These are phyloP conservation scores for Falco biarmicus DNA, from an alignment of 2,797 vertebrate genomes.

Conservation along the genomic window DNA sequence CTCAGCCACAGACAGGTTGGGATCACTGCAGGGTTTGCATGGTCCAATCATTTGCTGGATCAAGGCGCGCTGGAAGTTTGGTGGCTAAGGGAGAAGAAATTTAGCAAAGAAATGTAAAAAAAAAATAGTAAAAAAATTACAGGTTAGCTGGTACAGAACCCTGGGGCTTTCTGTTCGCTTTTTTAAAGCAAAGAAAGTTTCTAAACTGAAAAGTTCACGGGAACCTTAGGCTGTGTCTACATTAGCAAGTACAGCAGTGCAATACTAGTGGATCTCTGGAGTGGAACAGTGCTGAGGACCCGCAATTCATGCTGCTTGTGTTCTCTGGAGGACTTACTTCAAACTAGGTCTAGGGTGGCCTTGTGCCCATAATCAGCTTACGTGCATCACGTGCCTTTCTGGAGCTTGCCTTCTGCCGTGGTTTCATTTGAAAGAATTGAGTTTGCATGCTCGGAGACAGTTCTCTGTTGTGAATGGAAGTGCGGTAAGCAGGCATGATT, in stretches of 20 bases:
- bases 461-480: neutral
- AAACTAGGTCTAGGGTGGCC: neutral
- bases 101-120: constrained; percentile 11
- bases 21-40: constrained; percentile 96
- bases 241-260: neutral
- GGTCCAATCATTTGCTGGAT: constrained; percentile 96
- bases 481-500: rapidly evolving
- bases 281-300: neutral
- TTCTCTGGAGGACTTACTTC: neutral
- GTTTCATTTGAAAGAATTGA: neutral
- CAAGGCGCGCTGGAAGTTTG: constrained; percentile 96
- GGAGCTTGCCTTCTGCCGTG: neutral
- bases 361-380: neutral
- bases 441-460: neutral
- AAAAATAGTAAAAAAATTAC: neutral
- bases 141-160: neutral
- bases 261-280: neutral
- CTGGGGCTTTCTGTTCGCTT: neutral
- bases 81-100: constrained; percentile 81
- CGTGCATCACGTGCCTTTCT: neutral
- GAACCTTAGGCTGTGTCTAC: neutral
- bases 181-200: neutral
- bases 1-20: constrained; percentile 93
- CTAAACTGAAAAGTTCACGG: neutral
- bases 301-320: neutral